A percentile compares a stretch with the other conserved stretches of the same genome.
These are phyloP conservation scores for Spisula subtruncata DNA, from an alignment of 2,888 invertebrate genomes.

Conservation along the genomic window DNA sequence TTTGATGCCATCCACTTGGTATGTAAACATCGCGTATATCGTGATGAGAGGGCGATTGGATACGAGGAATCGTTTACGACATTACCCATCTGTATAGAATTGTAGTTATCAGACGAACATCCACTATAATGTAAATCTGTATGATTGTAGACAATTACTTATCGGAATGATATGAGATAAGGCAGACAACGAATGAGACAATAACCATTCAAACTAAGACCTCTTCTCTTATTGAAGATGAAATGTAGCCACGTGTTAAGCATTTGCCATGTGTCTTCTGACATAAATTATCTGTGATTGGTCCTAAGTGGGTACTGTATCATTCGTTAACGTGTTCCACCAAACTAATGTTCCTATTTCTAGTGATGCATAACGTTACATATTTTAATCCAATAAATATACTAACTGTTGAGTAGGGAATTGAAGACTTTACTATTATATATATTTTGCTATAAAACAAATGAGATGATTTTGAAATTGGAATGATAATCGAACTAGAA, in stretches of 20 bases:
- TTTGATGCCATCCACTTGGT: neutral
- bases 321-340: neutral
- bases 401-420: no score
- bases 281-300: constrained; percentile 2
- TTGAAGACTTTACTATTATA: no score
- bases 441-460: no score
- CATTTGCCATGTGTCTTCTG: neutral
- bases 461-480: no score
- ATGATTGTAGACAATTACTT: constrained; percentile 14
- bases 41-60: neutral
- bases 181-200: neutral
- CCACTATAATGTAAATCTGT: neutral
- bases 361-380: neutral
- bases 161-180: neutral
- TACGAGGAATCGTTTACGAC: neutral
- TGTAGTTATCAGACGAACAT: neutral
- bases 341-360: neutral
- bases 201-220: constrained; percentile 11
- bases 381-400: neutral
- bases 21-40: no score
- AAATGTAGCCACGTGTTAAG: neutral
- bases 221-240: neutral
- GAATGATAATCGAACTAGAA: no score
- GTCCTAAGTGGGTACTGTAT: neutral
- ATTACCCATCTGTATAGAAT: neutral